A percentile compares a stretch with the other conserved stretches of the same genome.
phyloP scores from a whole-genome alignment of 1,140 invertebrate genomes.

The Macrobrachium rosenbergii region DNA sequence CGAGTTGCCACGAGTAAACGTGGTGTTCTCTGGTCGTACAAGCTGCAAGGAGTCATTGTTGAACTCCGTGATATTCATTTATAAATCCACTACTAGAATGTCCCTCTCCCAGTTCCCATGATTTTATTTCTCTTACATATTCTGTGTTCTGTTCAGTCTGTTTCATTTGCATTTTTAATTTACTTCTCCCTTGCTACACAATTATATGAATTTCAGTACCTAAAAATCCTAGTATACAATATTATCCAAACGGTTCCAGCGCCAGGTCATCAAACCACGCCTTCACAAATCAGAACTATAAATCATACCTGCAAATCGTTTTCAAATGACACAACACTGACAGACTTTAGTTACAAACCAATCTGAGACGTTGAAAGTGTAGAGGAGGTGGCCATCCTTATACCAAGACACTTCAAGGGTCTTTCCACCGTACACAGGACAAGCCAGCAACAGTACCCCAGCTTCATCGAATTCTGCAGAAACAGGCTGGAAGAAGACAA shows the following conservation, averaged over 20 bases:
- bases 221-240: too few relatives aligned
- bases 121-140: background rate
- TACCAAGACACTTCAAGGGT: conserved; percentile 21
- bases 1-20: conserved; percentile 2
- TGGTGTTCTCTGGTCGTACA: background rate
- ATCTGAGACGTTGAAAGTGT: conserved; percentile 6
- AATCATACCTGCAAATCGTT: too few relatives aligned
- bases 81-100: too few relatives aligned
- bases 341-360: conserved; percentile 3
- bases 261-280: background rate
- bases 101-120: background rate
- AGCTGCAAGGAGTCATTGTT: background rate
- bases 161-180: too few relatives aligned
- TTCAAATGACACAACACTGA: too few relatives aligned
- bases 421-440: conserved; percentile 33
- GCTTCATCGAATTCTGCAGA: conserved; percentile 1
- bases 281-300: background rate
- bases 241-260: too few relatives aligned
- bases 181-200: too few relatives aligned
- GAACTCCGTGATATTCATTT: background rate
- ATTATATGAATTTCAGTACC: too few relatives aligned
- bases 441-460: conserved; percentile 8
- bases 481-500: conserved; percentile 22
- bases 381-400: conserved; percentile 19
- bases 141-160: too few relatives aligned